Evolutionary conservation across 2,797 vertebrate species (phyloP).

Genomic region (Myiotriccus ornatus): DNA sequence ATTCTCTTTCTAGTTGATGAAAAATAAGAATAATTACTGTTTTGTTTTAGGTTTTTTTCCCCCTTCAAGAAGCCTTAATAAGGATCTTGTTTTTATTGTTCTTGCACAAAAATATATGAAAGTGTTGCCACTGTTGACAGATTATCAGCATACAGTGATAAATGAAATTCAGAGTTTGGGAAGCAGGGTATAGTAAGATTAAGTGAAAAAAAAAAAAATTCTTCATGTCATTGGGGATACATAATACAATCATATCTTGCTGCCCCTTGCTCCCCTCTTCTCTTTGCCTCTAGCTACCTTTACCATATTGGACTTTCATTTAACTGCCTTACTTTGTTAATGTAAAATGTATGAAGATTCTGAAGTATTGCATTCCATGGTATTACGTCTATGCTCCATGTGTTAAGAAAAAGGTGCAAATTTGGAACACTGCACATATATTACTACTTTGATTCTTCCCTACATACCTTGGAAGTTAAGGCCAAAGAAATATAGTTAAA

Average conservation of each 20-base stretch:
- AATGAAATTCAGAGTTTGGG: constrained; percentile 31
- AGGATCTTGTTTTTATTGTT: constrained; percentile 14
- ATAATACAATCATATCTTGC: background rate
- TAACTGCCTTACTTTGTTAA: constrained; percentile 2
- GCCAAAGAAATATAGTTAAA: background rate
- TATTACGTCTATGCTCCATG: background rate
- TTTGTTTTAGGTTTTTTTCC: background rate
- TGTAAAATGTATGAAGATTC: background rate
- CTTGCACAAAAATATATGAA: background rate
- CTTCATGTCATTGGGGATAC: background rate
- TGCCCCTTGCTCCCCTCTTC: background rate
- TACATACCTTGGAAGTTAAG: background rate
- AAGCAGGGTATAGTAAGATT: constrained; percentile 1
- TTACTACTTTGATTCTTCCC: background rate
- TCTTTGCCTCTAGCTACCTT: constrained; percentile 10
- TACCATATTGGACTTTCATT: background rate
- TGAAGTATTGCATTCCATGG: background rate
- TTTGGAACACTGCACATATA: background rate
- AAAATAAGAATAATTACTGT: constrained; percentile 19
- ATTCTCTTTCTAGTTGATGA: constrained; percentile 70
- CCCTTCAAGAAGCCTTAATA: background rate
- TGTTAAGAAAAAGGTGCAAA: background rate
- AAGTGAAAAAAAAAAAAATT: background rate
- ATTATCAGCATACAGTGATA: constrained; percentile 2
- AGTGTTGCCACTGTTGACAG: background rate